Conservation (phyloP, 2,797 vertebrate genomes). For the Urosaurus nigricauda region DNA sequence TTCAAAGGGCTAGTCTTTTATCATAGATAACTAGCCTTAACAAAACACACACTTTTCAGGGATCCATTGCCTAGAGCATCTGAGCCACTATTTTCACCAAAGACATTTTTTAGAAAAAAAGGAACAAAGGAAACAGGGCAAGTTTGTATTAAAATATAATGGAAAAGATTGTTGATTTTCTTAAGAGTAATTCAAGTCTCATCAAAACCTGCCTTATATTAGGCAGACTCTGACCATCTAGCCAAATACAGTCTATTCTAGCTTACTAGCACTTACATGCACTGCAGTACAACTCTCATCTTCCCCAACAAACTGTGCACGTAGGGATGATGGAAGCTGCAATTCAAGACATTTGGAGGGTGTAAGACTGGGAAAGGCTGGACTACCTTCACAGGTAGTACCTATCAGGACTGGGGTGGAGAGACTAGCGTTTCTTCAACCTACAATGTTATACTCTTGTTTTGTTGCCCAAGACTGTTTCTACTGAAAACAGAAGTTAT, state of each 20-base stretch:
- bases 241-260: not conserved
- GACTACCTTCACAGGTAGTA: no score
- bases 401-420: no score
- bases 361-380: not conserved
- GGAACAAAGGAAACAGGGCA: no score
- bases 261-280: no score
- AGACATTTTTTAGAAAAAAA: not conserved
- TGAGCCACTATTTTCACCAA: no score
- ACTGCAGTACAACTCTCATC: no score
- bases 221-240: not conserved
- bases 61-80: no score
- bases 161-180: not conserved
- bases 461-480: not conserved
- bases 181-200: not conserved
- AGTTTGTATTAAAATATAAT: not conserved
- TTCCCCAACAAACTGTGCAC: no score
- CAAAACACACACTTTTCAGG: no score
- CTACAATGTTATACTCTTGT: not conserved
- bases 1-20: no score
- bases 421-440: not conserved
- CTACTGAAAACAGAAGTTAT: not conserved
- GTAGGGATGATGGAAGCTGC: no score
- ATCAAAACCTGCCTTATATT: not conserved
- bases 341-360: not conserved
- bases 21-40: no score